Conservation (phyloP, 2,797 vertebrate species). For the Pipistrellus pygmaeus region DNA sequence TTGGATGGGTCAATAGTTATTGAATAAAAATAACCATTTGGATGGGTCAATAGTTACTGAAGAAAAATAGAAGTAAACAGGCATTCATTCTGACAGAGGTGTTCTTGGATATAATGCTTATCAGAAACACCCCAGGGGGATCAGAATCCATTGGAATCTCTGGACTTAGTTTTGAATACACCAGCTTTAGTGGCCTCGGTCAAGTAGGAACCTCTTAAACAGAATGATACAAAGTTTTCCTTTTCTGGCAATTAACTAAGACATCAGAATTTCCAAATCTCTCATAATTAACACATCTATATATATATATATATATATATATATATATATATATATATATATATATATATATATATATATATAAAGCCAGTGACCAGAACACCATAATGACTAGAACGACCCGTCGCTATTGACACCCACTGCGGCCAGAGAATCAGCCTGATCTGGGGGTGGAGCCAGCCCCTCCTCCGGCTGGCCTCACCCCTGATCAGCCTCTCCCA, state of each 20-base stretch:
- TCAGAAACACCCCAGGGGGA: neutral
- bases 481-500: too few species aligned
- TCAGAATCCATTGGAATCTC: neutral
- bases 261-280: neutral
- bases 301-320: neutral
- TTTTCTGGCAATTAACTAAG: neutral
- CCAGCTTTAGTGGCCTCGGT: neutral
- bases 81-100: neutral
- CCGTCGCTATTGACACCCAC: too few species aligned
- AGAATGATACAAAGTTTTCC: neutral
- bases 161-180: neutral
- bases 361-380: too few species aligned
- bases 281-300: neutral
- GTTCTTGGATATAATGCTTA: neutral
- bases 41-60: neutral
- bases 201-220: neutral
- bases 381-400: too few species aligned
- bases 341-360: neutral
- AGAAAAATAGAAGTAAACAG: neutral
- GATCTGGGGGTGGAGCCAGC: too few species aligned
- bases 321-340: too few species aligned
- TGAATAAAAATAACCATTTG: slow-evolving; percentile 32
- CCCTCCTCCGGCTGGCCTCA: too few species aligned
- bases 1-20: neutral
- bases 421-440: too few species aligned